Conservation (phyloP, 2,888 invertebrate genomes). For the Drosophila multiciliata region DNA sequence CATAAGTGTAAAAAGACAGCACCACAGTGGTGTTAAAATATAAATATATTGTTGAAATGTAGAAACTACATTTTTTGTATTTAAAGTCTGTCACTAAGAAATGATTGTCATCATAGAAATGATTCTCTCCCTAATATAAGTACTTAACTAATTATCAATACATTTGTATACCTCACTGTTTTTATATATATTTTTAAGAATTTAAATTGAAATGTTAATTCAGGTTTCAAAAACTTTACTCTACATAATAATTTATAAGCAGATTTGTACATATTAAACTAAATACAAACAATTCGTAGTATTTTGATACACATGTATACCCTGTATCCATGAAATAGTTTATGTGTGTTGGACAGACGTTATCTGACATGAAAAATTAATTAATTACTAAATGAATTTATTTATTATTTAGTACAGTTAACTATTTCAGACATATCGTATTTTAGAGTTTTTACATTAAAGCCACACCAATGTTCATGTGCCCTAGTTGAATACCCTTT, state of each 20-base stretch:
- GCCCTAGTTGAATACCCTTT: neutral
- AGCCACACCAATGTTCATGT: neutral
- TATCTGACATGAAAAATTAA: neutral
- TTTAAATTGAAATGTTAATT: neutral
- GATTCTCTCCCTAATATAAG: neutral
- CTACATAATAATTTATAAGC: neutral
- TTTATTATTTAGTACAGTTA: neutral
- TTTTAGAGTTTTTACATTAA: neutral
- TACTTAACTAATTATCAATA: neutral
- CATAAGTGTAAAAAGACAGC: constrained; percentile 49
- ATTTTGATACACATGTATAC: neutral
- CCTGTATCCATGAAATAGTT: neutral
- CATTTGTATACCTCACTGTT: neutral
- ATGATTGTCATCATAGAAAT: neutral
- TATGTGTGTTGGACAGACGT: neutral
- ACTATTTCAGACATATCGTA: neutral
- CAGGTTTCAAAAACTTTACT: neutral
- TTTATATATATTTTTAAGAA: neutral
- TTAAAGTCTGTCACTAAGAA: neutral
- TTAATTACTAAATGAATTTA: neutral
- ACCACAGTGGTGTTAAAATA: constrained; percentile 36
- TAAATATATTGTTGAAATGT: neutral
- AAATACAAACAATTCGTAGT: neutral
- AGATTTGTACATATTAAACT: neutral
- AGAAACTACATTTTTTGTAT: neutral